Evolutionary conservation across 2,888 invertebrate genomes (phyloP), one percentile per base, ranked within the genome.

Genomic region (Xestia rhomboidea): DNA sequence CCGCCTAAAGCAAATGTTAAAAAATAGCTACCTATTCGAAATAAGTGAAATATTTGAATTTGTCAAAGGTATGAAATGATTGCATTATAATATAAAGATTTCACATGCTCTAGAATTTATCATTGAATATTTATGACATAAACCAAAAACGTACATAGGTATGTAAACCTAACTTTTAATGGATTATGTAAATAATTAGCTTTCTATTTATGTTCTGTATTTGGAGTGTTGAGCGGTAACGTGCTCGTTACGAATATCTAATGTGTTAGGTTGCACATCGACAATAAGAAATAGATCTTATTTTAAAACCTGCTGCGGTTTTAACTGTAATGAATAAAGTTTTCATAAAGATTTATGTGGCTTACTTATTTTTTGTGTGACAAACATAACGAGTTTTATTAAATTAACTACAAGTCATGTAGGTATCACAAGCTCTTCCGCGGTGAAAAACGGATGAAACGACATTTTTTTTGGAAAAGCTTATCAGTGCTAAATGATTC

Each of bases 101-200:
- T 76, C 74, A 44, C 72, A 70, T 63, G 63, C 38, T 73, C 71
- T n/a, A 77, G 74, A 76, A 82, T 80, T 76, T 84, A 76, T 73
- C 64, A 57, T 67, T 87, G 54, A 77, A 87, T 82, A 86, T 87
- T 78, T 76, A 85, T 81, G 73, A 73, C 54, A n/a, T 46, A 62
- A 64, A 30, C 83, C 69, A 77, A 83, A 84, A 76, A 68, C 68
- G 83, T 74, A 62, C 80, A 70, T 54, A 62, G 72, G 69, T 77
- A 84, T 81, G 75, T 81, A 64, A 73, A 76, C 68, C 44, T 81
- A 81, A 76, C 82, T 83, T 83, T 78, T 79, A 87, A 87, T 79
- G 83, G 84, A 77, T 79, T 87, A 88, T 85, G 86, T 84, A 87
- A 90, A 89, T 90, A 87, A 88, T 85, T 89, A 82, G 84, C 90